Evolutionary conservation across 2,888 invertebrate genomes (phyloP).

Genomic region (Harpagoxenus sublaevis): DNA sequence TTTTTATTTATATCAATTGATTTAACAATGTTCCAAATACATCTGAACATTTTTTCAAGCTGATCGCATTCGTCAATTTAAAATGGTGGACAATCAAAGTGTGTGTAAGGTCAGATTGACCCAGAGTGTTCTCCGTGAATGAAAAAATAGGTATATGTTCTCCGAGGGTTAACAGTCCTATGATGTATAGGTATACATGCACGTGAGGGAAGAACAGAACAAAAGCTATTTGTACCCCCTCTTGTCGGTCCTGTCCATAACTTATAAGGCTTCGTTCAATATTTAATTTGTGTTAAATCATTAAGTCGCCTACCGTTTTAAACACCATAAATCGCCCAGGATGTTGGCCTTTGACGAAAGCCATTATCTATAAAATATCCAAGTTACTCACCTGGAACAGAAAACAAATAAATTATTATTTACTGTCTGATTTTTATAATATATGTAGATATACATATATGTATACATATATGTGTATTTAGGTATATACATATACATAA

Average conservation of each 20-base stretch:
- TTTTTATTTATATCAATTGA: too few relatives aligned
- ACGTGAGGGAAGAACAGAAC: too few relatives aligned
- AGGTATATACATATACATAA: neutral
- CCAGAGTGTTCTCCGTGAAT: too few relatives aligned
- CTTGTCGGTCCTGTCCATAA: neutral
- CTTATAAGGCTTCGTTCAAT: constrained; percentile 61
- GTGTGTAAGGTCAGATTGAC: too few relatives aligned
- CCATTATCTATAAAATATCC: neutral
- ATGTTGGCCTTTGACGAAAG: neutral
- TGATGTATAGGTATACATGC: neutral
- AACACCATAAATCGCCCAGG: constrained; percentile 60
- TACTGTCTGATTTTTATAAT: neutral
- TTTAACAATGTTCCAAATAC: too few relatives aligned
- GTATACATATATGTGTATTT: neutral
- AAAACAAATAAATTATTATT: constrained; percentile 19
- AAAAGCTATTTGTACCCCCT: neutral
- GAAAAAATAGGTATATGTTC: too few relatives aligned
- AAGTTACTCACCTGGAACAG: constrained; percentile 58
- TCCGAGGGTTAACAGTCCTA: neutral
- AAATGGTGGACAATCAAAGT: too few relatives aligned
- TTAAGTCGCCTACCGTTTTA: constrained; percentile 46
- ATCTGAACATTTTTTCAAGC: too few relatives aligned
- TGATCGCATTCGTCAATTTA: too few relatives aligned
- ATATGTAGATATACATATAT: neutral
- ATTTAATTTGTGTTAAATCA: constrained; percentile 58